Evolutionary conservation across 2,113 vertebrate species (phyloP).

Genomic region (Burhinus bistriatus): DNA sequence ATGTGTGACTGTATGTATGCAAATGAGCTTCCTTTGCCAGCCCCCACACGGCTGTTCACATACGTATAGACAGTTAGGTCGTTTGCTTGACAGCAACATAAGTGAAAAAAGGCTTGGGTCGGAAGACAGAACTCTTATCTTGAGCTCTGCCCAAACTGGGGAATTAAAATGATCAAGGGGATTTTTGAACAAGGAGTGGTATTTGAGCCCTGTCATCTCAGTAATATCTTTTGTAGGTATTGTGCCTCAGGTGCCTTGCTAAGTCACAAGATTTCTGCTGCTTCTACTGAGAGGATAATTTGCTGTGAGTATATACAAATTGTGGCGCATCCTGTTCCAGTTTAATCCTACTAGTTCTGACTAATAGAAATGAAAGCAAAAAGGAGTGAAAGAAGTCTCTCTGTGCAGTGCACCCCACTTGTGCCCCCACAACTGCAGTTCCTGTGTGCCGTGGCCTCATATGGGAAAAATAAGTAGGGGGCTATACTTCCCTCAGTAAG

Average conservation of each 20-base stretch:
- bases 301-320: neutral
- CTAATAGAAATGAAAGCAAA: neutral
- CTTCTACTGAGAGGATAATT: neutral
- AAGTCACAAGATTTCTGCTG: neutral
- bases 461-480: neutral
- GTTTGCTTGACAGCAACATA: neutral
- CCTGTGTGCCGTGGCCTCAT: neutral
- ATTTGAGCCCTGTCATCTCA: neutral
- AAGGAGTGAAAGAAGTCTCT: neutral
- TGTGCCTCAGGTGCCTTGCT: neutral
- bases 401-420: neutral
- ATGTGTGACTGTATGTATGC: neutral
- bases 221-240: neutral
- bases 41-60: slow-evolving; percentile 10
- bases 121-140: neutral
- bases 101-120: neutral
- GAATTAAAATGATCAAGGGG: neutral
- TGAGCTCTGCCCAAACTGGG: neutral
- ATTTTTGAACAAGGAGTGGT: neutral
- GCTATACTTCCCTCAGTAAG: neutral
- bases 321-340: neutral
- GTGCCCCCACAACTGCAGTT: neutral
- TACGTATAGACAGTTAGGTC: neutral
- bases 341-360: neutral
- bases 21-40: slow-evolving; percentile 24